Conservation (phyloP, 1,140 invertebrate species). For the Caenorhabditis inopinata region DNA sequence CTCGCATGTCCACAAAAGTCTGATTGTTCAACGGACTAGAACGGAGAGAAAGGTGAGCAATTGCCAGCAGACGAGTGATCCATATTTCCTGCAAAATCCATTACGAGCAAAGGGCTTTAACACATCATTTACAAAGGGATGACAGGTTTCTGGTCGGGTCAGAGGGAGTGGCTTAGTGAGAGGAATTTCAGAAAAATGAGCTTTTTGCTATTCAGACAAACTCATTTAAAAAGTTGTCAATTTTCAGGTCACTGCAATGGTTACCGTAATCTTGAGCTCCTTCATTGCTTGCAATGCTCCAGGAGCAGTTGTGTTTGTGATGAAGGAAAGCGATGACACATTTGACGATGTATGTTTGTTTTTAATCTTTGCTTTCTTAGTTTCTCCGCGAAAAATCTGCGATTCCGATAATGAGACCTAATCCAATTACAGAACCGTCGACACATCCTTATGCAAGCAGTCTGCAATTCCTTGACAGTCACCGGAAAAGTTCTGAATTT, state of each 20-base stretch:
- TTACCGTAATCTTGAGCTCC: constrained; percentile 29
- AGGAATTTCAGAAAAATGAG: no score
- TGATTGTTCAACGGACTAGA: constrained; percentile 8
- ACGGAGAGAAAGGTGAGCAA: constrained; percentile 30
- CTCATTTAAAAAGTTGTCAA: not conserved
- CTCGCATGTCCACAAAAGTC: not conserved
- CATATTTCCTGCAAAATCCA: no score
- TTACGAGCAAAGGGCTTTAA: no score
- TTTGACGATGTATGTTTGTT: not conserved
- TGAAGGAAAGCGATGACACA: not conserved
- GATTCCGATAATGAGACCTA: no score
- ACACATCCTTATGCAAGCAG: constrained; percentile 26
- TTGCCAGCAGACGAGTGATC: no score
- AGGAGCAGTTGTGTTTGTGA: constrained; percentile 18
- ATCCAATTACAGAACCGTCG: constrained; percentile 13
- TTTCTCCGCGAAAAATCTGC: no score
- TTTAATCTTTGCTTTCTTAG: not conserved
- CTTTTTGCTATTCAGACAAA: no score
- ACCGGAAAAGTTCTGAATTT: constrained; percentile 43
- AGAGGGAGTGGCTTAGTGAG: no score
- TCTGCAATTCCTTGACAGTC: constrained; percentile 26
- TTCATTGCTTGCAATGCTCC: constrained; percentile 33
- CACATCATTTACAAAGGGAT: no score
- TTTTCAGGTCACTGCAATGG: constrained; percentile 30
- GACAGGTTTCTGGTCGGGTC: no score